Base-by-base conservation (phyloP, 2,113 vertebrate species). In the Halichoeres trimaculatus region DNA sequence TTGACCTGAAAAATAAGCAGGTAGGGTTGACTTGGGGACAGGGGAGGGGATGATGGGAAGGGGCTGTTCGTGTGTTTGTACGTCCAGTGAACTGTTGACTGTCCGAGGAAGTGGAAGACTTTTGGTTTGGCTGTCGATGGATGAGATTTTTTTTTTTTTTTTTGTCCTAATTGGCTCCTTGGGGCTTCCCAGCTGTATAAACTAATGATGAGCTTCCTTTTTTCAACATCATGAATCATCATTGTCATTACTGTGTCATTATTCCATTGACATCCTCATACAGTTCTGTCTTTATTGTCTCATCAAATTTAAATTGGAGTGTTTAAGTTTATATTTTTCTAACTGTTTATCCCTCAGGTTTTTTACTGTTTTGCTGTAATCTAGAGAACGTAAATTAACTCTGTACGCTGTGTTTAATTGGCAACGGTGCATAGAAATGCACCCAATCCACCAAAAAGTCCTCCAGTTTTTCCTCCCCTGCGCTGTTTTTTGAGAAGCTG, bases 1-100 rank as follows among this genome's bases (percentile, higher is more conserved):
- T 98, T 95, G 97, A 99, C 95, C 96, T 99, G 96, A 99, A 99
- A 96, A 99, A 97, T 95, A 98, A 98, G 95, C 98, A 98, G 97
- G 97, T 99, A 98, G 95, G 95, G 83, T 76, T 79, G 71, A 85
- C 82, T 87, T 74, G 80, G 74, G 85, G 64, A 55, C 1, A 45
- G 63, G 78, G 40, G 23, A 3, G 64, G 45, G 55, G 71, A 52
- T 69, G 73, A 43, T 50, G 56, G 77, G 65, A 77, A 51, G 80
- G 81, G 85, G 55, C 56, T 55, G 70, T 66, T 38, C 63, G 70
- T 35, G 67, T 85, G 74, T 9, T 75, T 85, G 78, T 90, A 24
- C 76, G 76, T 90, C 74, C 72, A 82, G 81, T 90, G 74, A 81
- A 76, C 71, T 70, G 81, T 87, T 56, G 68, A 77, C 38, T 84